Evolutionary conservation across 2,888 invertebrate genomes (phyloP), one percentile per base, ranked within the genome.

Genomic region (Auanema sp.): DNA sequence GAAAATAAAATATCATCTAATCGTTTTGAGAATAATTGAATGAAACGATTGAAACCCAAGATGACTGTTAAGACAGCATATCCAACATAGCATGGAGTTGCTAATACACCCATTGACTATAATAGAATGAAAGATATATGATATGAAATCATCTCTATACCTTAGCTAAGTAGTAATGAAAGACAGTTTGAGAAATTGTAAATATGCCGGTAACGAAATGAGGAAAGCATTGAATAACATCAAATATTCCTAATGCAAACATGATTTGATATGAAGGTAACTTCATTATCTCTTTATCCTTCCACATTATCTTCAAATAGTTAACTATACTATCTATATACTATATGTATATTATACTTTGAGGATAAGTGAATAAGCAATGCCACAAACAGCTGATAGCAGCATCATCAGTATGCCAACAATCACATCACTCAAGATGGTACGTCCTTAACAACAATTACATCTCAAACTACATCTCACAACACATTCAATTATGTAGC

Each of bases 231-330:
- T 78, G 78, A 18, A 69, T 63, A 42, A 73, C 70, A 49, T 78
- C 79, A 63, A 71, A 73, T 18, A 72, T 40, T n/a, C 74, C 73
- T 8, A 79, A 66, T 25, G 68, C 59, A 43, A 79, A 75, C 77
- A 79, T 79, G 54, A 79, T 69, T 55, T 75, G 71, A 65, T 79
- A 79, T 51, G 76, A 75, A 8, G 76, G 61, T 65, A 77, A 64
- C 40, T 69, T 51, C 11, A 60, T 59, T 25, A 79, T 58, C 50
- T 79, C 79, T 24, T 70, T 68, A 64, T 79, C 77, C 52, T 64
- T 68, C 64, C 66, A 71, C 51, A 79, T 77, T 33, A 70, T 71
- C 71, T 76, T 59, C 51, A 72, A 67, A 21, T 12, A 6, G 14
- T 16, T 5, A 5, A 10, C 3, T 25, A 56, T 18, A 43, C 10